phyloP scores from a whole-genome alignment of 2,888 invertebrate genomes.

The Oeneis ivallda region DNA sequence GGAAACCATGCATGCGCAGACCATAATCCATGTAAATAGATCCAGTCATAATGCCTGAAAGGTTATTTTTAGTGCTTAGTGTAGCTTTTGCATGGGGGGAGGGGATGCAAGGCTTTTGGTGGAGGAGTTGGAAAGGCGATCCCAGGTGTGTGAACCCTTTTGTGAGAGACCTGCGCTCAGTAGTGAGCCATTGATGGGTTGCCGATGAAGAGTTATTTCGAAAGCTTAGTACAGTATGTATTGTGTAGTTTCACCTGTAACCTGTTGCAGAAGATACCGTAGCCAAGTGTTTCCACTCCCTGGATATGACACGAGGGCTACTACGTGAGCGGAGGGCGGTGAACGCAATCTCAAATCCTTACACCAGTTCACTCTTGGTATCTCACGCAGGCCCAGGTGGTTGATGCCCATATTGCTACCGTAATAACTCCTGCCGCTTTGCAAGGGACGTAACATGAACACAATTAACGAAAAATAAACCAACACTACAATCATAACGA shows the following conservation, averaged over 20 bases:
- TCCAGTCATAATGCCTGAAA: constrained; percentile 86
- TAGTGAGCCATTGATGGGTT: too few relatives aligned
- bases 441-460: constrained; percentile 67
- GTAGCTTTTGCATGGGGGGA: too few relatives aligned
- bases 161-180: too few relatives aligned
- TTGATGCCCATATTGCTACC: constrained; percentile 54
- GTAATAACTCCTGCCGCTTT: constrained; percentile 56
- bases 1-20: constrained; percentile 88
- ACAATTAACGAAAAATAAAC: constrained; percentile 71
- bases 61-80: neutral
- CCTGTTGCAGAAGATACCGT: constrained; percentile 88
- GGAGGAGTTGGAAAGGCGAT: too few relatives aligned
- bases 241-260: constrained; percentile 80
- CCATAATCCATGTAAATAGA: constrained; percentile 92
- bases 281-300: constrained; percentile 94
- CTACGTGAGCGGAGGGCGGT: constrained; percentile 72
- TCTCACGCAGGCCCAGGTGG: constrained; percentile 57
- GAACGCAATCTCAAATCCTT: constrained; percentile 70
- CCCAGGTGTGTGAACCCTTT: too few relatives aligned
- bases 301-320: constrained; percentile 89
- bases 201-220: neutral
- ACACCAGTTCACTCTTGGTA: constrained; percentile 76
- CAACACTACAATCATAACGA: constrained; percentile 61
- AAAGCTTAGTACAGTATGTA: constrained; percentile 7
- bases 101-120: too few relatives aligned